phyloP scores from a whole-genome alignment of 2,888 invertebrate species.

The Archaeoteleia sp. region DNA sequence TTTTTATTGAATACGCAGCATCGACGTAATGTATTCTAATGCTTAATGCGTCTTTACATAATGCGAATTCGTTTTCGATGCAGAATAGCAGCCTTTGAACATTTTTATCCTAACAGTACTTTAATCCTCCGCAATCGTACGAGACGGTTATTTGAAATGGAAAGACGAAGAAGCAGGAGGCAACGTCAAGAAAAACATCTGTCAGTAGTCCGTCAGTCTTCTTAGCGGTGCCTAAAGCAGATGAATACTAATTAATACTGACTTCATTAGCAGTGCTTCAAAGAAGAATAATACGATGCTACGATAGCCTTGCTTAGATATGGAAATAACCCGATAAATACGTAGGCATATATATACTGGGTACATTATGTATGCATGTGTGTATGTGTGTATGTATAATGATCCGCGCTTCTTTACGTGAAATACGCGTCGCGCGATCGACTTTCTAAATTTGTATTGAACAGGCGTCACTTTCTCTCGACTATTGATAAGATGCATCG shows the following conservation, averaged over 20 bases:
- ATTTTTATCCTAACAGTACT: constrained; percentile 12
- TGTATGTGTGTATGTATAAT: constrained; percentile 1
- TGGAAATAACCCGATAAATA: constrained; percentile 9
- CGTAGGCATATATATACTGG: neutral
- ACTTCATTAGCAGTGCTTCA: constrained; percentile 30
- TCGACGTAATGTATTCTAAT: constrained; percentile 1
- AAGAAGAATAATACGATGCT: constrained; percentile 14
- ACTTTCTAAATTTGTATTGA: constrained; percentile 72
- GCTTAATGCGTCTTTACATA: constrained; percentile 1
- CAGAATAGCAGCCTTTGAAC: too few species aligned
- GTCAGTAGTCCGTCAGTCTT: constrained; percentile 5
- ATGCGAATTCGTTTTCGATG: neutral
- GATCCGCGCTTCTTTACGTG: constrained; percentile 5
- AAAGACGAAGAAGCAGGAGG: constrained; percentile 5
- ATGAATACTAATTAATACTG: constrained; percentile 33
- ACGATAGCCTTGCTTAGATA: neutral
- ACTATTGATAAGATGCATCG: constrained; percentile 46
- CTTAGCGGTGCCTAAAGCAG: constrained; percentile 28
- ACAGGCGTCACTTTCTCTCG: constrained; percentile 68
- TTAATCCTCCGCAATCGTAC: constrained; percentile 10
- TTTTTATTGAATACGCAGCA: constrained; percentile 2
- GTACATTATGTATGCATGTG: constrained; percentile 7
- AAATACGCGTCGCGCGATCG: constrained; percentile 49
- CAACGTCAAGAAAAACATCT: neutral
- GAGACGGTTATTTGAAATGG: constrained; percentile 8